phyloP scores from a whole-genome alignment of 2,113 vertebrate species.

The Siphamia tubifer region DNA sequence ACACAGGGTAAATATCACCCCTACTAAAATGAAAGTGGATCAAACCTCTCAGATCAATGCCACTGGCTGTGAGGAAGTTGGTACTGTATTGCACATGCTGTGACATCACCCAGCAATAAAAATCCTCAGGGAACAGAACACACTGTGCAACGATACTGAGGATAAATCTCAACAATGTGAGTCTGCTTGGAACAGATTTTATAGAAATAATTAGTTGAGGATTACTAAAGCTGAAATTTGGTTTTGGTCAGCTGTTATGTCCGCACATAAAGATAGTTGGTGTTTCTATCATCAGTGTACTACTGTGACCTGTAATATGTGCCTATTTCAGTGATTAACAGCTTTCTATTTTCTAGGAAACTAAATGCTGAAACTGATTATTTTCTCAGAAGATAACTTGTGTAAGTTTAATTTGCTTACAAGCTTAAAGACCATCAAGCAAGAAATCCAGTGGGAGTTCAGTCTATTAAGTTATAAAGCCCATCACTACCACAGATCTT shows the following conservation, averaged over 20 bases:
- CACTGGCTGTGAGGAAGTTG: neutral
- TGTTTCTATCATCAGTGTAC: neutral
- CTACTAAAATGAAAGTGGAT: neutral
- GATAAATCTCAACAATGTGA: no score
- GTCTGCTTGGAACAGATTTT: no score
- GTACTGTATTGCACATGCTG: neutral
- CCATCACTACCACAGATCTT: neutral
- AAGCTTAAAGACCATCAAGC: neutral
- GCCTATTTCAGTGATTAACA: no score
- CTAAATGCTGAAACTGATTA: neutral
- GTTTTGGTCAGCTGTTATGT: neutral
- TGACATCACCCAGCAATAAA: neutral
- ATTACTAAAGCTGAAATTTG: neutral
- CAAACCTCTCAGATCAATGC: slow-evolving; percentile 4
- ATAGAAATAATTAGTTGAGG: no score
- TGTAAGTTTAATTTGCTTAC: neutral
- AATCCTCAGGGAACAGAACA: neutral
- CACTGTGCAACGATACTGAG: neutral
- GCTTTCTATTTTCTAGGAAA: no score
- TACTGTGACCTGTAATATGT: no score
- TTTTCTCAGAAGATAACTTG: neutral
- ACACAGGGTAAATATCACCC: neutral
- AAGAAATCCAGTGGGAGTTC: neutral
- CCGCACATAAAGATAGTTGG: neutral
- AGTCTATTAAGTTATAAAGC: neutral